These are phyloP conservation scores for Sebastes hubbsi DNA, from an alignment of 2,797 vertebrate species.

Conservation along the genomic window DNA sequence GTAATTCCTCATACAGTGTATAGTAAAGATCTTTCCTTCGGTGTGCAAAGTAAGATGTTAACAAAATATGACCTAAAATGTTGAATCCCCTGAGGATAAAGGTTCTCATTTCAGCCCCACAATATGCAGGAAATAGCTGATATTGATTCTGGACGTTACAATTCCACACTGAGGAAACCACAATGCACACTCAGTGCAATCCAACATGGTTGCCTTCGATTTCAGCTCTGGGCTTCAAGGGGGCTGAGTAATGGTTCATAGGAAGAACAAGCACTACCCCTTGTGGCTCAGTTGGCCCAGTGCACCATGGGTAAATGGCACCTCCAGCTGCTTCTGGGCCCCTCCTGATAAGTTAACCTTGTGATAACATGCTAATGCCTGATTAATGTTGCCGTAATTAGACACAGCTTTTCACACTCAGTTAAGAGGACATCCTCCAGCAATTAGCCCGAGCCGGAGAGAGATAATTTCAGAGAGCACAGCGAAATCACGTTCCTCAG, in stretches of 20 bases:
- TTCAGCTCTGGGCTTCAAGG: constrained; percentile 34
- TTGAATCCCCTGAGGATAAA: constrained; percentile 43
- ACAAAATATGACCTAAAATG: constrained; percentile 59
- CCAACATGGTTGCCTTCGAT: constrained; percentile 72
- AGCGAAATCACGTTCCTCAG: constrained; percentile 71
- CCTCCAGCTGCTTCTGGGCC: constrained; percentile 80
- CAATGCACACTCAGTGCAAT: constrained; percentile 37
- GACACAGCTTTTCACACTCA: constrained; percentile 85
- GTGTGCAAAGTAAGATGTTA: constrained; percentile 56
- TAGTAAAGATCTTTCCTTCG: constrained; percentile 39
- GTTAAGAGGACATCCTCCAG: constrained; percentile 85
- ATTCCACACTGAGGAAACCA: constrained; percentile 47
- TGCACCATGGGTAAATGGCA: constrained; percentile 73
- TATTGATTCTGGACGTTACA: constrained; percentile 62
- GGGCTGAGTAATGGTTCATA: constrained; percentile 41
- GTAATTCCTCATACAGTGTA: constrained; percentile 57
- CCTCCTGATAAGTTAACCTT: constrained; percentile 85
- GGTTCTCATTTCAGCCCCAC: constrained; percentile 39
- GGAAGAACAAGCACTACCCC: constrained; percentile 84
- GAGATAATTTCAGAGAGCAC: constrained; percentile 82
- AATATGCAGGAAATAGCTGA: constrained; percentile 57
- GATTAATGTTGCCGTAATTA: constrained; percentile 86
- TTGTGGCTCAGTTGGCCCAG: constrained; percentile 70
- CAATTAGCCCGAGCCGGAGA: constrained; percentile 81
- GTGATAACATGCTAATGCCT: constrained; percentile 86